Base-by-base conservation (phyloP, 2,113 vertebrate species). In the Aythya baeri region DNA sequence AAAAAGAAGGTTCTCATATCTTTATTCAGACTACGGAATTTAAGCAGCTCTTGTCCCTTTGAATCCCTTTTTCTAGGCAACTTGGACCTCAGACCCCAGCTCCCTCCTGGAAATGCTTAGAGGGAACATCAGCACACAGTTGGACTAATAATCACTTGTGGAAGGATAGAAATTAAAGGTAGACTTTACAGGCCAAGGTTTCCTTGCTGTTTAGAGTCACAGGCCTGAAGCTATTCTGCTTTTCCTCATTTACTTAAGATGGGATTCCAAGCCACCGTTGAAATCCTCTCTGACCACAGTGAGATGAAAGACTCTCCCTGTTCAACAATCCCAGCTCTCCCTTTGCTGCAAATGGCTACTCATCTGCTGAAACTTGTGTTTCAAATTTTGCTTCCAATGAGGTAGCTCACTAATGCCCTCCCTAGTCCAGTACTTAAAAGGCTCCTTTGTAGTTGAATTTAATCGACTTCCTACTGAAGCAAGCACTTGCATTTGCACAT, bases 11-110 rank as follows among this genome's bases (percentile, higher is more conserved):
- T 11, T 38, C 38, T 76, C 4, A 2, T 4, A 12, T 7, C 2
- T 6, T 14, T 3, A 63, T 23, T 3, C 2, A 6, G 44, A 50
- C 6, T 2, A 1, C 14, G 12, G 3, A 7, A 61, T 59, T 5
- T 25, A 82, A 77, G 21, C 15, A 44, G 38, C 67, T 52, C 26
- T 62, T 36, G 13, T 5, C 1, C 13, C 27, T 9, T 36, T 13
- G 2, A 23, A 13, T 3, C 5, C n/a, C 1, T 3, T 49, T 21
- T 59, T 58, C n/a, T 82, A 50, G 34, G 12, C 34, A 65, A 10
- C 31, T 80, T 50, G 54, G 8, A 83, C 13, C n/a, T 62, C 17
- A 22, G 4, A 74, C 7, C 14, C 6, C 41, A 61, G 6, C 27
- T 84, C 43, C 14, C n/a, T 41, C 20, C 49, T 43, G 5, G 1